phyloP scores from a whole-genome alignment of 1,140 invertebrate species.

The Gryon sp. region DNA sequence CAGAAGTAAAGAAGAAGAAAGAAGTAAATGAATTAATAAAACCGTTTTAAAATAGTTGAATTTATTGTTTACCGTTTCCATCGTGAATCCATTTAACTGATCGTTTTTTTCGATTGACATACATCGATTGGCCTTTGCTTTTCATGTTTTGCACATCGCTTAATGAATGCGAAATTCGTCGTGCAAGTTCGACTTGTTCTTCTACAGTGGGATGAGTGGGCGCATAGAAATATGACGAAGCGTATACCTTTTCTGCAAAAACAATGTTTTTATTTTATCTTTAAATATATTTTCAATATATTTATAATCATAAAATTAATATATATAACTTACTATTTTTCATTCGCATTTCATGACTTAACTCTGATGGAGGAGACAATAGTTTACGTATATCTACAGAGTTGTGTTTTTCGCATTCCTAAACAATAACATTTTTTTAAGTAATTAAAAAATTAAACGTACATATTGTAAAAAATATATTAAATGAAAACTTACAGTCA shows the following conservation, averaged over 20 bases:
- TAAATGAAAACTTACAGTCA: conserved; percentile 82
- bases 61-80: conserved; percentile 87
- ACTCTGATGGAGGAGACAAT: conserved; percentile 90
- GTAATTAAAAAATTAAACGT: too few relatives aligned
- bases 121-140: conserved; percentile 96
- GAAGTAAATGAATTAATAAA: conserved; percentile 11
- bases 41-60: too few relatives aligned
- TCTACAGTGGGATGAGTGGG: conserved; percentile 95
- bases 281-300: conserved; percentile 62
- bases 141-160: conserved; percentile 94
- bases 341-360: conserved; percentile 83
- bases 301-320: too few relatives aligned
- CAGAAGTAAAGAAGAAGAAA: conserved; percentile 1
- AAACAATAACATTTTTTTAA: too few relatives aligned
- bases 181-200: conserved; percentile 95
- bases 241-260: conserved; percentile 91
- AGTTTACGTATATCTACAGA: conserved; percentile 89
- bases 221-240: conserved; percentile 96
- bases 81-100: conserved; percentile 97
- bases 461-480: neutral
- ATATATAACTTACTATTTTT: conserved; percentile 85
- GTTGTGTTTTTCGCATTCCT: conserved; percentile 78
- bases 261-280: neutral
- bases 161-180: conserved; percentile 94
- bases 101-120: conserved; percentile 94